Evolutionary conservation across 2,113 vertebrate genomes (phyloP).

Genomic region (Callospermophilus lateralis): DNA sequence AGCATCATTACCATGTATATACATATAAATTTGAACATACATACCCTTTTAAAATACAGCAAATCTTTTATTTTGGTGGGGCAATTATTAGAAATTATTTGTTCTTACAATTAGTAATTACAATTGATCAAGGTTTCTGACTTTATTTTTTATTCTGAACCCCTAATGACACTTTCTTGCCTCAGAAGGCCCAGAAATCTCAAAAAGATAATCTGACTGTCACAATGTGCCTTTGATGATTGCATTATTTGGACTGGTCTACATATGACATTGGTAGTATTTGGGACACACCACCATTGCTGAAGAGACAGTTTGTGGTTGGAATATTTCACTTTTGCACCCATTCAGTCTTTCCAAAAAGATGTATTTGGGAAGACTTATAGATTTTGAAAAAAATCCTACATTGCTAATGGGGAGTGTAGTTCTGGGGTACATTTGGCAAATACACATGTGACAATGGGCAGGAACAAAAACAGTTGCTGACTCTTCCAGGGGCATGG

Average conservation of each 20-base stretch:
- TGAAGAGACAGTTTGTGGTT: neutral
- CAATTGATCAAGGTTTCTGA: neutral
- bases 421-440: neutral
- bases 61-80: neutral
- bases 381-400: neutral
- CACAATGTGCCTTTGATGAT: neutral
- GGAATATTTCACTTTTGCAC: neutral
- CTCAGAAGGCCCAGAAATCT: neutral
- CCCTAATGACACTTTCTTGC: neutral
- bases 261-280: neutral
- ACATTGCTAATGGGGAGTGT: neutral
- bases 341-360: neutral
- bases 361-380: neutral
- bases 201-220: neutral
- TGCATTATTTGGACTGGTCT: neutral
- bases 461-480: neutral
- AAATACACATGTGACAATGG: neutral
- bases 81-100: neutral
- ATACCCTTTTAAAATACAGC: neutral
- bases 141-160: neutral
- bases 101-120: neutral
- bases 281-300: neutral
- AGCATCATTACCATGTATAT: neutral
- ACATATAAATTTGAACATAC: neutral
- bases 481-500: neutral